Base-by-base conservation (phyloP, 2,113 vertebrate species). In the Heloderma charlesbogerti region DNA sequence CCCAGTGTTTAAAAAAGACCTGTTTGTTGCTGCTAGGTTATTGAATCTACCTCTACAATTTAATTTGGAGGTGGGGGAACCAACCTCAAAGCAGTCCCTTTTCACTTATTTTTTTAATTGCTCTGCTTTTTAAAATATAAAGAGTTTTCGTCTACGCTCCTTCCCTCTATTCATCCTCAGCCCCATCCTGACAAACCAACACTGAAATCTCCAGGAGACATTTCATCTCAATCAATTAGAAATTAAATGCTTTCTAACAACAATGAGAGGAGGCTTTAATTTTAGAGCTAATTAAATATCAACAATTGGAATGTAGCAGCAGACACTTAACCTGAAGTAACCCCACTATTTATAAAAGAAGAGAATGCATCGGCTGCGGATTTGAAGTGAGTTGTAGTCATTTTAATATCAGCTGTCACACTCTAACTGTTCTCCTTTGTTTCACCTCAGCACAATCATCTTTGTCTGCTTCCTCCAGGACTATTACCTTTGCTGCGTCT, bases 261-360 rank as follows among this genome's bases (percentile, higher is more conserved):
- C 92, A 95, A 96, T 96, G 96, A 97, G 97, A 96, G 95, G 94
- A 94, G 91, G 81, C 93, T 97, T 97, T 97, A 96, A 98, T 97
- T 98, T 97, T 94, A 96, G 96, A 97, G 97, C 97, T 98, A 98
- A 98, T 98, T 98, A 97, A 98, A 98, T 98, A 97, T 96, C 97
- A 97, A 97, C 97, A 96, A 97, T 96, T 94, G 97, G 94, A 96
- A 97, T 96, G 96, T 94, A 51, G 95, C 94, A 94, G 89, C 96
- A 97, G 96, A 95, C 96, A 95, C 96, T 97, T 97, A 97, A 98
- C 97, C 97, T 97, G 96, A 96, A 96, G 95, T 96, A 88, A 96
- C 96, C 97, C 74, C 96, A 78, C 97, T 97, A 97, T 97, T 97
- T 97, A 97, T 97, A 94, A 91, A 86, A 96, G 96, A 96, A 94